Percentiles rank a stretch among this genome's conserved stretches.
phyloP scores from a whole-genome alignment of 2,797 vertebrate genomes.

The Parauchenoglanis punctatus region DNA sequence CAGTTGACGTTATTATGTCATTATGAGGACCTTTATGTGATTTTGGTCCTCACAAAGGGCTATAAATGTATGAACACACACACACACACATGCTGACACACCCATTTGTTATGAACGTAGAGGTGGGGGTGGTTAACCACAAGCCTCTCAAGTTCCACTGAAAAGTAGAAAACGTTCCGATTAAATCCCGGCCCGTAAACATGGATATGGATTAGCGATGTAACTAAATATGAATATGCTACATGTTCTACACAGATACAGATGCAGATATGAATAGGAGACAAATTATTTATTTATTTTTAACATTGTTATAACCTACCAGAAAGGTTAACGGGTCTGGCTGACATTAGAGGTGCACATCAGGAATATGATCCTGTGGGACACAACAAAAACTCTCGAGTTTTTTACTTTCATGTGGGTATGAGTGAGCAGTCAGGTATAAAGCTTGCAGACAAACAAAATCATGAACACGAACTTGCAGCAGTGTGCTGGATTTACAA shows the following conservation, averaged over 20 bases:
- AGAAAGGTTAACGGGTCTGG: no score
- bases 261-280: not conserved
- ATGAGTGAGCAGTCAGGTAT: not conserved
- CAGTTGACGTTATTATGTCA: not conserved
- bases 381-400: not conserved
- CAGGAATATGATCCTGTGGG: not conserved
- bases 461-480: no score
- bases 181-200: not conserved
- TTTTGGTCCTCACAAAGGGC: not conserved
- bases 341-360: not conserved
- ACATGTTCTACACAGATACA: not conserved
- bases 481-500: no score
- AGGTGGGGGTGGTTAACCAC: not conserved
- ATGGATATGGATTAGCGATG: not conserved
- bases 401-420: not conserved
- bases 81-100: not conserved
- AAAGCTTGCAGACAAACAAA: no score
- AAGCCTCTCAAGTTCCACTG: not conserved
- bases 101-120: conserved; percentile 9
- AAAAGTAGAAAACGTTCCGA: not conserved
- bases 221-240: not conserved
- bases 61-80: not conserved
- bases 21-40: not conserved
- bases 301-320: no score
- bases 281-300: not conserved